These are phyloP conservation scores for Chaenogobius annularis DNA, from an alignment of 2,113 vertebrate genomes.

Conservation along the genomic window DNA sequence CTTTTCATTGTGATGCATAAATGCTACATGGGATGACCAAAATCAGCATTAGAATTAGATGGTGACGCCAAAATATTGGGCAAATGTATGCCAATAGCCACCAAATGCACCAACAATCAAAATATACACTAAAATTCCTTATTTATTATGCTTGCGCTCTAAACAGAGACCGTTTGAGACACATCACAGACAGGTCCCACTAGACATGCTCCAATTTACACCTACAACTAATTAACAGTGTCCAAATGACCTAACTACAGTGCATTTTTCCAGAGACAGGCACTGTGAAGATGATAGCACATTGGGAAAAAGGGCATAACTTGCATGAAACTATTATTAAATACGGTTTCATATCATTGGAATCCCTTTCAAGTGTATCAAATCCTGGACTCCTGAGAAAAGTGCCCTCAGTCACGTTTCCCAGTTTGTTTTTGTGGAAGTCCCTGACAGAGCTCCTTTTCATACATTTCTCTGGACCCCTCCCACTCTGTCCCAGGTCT, in stretches of 20 bases:
- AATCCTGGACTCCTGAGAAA: conserved; percentile 4
- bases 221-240: background rate
- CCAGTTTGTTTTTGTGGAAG: conserved; percentile 38
- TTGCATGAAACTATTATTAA: background rate
- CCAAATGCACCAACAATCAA: background rate
- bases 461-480: conserved; percentile 35
- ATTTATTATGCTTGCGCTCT: background rate
- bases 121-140: background rate
- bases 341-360: background rate
- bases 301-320: too few species aligned
- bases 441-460: conserved; percentile 64
- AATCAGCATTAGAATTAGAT: background rate
- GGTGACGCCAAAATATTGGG: background rate
- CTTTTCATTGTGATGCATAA: too few species aligned
- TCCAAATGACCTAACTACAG: background rate
- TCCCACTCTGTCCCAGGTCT: conserved; percentile 21
- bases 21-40: background rate
- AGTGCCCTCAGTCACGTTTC: conserved; percentile 38
- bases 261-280: background rate
- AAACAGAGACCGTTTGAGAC: too few species aligned
- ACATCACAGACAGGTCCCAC: background rate
- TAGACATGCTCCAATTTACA: background rate
- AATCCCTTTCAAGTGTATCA: background rate
- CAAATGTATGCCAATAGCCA: background rate
- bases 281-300: background rate